Conservation (phyloP, 2,888 invertebrate species). For the Epiblema foenella region DNA sequence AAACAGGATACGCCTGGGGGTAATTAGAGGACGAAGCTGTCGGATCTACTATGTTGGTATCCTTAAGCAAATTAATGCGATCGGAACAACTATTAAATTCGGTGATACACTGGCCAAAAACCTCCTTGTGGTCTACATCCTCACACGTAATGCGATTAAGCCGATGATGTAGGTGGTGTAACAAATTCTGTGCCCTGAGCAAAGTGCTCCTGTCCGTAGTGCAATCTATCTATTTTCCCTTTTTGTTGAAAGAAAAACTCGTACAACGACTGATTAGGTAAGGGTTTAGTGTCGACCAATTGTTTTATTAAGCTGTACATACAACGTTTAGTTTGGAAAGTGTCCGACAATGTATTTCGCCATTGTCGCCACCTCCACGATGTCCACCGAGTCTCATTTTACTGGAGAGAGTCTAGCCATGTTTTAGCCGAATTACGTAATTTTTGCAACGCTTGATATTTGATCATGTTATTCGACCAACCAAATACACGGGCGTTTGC, state of each 20-base stretch:
- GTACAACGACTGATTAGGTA: conserved; percentile 46
- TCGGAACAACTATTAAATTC: no score
- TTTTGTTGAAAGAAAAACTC: conserved; percentile 50
- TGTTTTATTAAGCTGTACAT: conserved; percentile 48
- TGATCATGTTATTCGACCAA: not conserved
- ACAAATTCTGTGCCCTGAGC: no score
- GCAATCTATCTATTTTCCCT: conserved; percentile 47
- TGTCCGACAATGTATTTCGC: conserved; percentile 48
- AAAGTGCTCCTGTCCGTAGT: no score
- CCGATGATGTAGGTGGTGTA: no score
- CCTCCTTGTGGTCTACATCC: no score
- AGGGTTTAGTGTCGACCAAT: conserved; percentile 43
- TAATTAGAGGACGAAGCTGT: no score
- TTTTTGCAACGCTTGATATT: conserved; percentile 46
- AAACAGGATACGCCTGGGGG: no score
- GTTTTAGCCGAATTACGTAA: conserved; percentile 51
- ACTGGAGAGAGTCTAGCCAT: conserved; percentile 49
- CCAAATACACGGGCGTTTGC: not conserved
- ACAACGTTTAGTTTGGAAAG: conserved; percentile 48
- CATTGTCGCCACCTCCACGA: conserved; percentile 51
- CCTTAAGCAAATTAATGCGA: no score
- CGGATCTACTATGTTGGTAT: no score
- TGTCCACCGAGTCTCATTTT: conserved; percentile 51
- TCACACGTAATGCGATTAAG: no score
- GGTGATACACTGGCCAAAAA: no score